Evolutionary conservation across 2,888 invertebrate genomes (phyloP), one percentile per base, ranked within the genome.

Genomic region (Aethes cnicana): DNA sequence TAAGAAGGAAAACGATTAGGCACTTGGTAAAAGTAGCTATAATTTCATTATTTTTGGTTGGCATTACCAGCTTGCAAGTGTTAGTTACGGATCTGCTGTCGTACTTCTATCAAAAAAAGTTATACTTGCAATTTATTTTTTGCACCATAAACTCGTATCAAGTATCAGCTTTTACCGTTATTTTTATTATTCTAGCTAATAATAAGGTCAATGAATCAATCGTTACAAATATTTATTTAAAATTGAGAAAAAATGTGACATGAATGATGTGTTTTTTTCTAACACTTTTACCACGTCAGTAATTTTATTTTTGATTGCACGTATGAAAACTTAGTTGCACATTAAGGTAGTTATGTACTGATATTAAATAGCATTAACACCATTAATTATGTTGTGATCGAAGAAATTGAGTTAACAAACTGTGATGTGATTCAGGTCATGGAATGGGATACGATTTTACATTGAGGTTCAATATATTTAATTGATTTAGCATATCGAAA

Each of bases 61-160:
- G 69, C 21, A 70, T 81, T 6, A 69, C 76, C 0, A 77, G 80
- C 57, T 49, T 82, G 4, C 84, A 83, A 57, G 73, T 82, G 1
- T 62, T 84, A 0, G 6, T 72, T 1, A 74, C 69, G 0, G 83
- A 84, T 58, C 41, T 77, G 1, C 49, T 68, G 12, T 61, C 66
- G 0, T 54, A 57, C 14, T 59, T 63, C 23, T 17, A 57, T 7
- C 17, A 55, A 48, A 12, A 33, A 2, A 58, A 56, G 37, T 32
- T 43, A 0, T 23, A 17, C 0, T 25, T 67, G 0, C 50, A 63
- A 4, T 55, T 60, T 14, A 25, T 59, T 4, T 72, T 72, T 53
- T 69, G 73, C 39, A 66, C 71, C 0, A 28, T 76, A 2, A 76
- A 75, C 52, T 72, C 75, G 0, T 74, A 57, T 50, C 77, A 77